phyloP scores from a whole-genome alignment of 2,113 vertebrate genomes.

The Trichomycterus rosablanca region DNA sequence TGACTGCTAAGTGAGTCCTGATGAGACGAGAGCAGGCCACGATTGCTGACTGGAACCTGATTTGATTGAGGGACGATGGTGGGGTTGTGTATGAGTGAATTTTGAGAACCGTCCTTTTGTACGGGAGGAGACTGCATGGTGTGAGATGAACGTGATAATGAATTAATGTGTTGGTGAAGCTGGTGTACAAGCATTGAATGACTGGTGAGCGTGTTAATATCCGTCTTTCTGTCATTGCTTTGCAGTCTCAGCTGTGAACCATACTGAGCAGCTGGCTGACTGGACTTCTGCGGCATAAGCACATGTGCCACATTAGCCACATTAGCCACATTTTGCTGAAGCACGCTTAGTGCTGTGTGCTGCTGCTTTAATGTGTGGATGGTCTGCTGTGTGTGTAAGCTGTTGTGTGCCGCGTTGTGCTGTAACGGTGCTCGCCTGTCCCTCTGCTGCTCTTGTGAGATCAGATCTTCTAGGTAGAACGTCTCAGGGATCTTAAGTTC shows the following conservation, averaged over 20 bases:
- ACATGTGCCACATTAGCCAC: background rate
- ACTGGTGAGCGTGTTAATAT: constrained; percentile 6
- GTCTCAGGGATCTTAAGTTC: constrained; percentile 39
- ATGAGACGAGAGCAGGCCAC: constrained; percentile 2
- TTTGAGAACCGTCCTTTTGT: constrained; percentile 12
- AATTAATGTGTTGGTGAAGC: constrained; percentile 2
- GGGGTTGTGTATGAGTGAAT: background rate
- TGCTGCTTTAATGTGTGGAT: constrained; percentile 36
- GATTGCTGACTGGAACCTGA: background rate
- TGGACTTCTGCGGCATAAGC: constrained; percentile 3
- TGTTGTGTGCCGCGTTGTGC: background rate
- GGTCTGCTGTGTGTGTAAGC: background rate
- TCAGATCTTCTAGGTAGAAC: constrained; percentile 40
- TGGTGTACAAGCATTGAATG: background rate
- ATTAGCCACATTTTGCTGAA: constrained; percentile 37
- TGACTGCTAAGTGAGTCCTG: constrained; percentile 10
- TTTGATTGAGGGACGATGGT: no score
- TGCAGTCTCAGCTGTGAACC: constrained; percentile 4
- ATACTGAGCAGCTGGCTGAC: constrained; percentile 5
- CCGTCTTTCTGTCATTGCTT: constrained; percentile 5
- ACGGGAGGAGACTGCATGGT: background rate
- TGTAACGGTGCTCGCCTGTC: constrained; percentile 6
- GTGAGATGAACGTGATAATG: background rate
- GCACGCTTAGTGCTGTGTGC: constrained; percentile 13
- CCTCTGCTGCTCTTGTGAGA: constrained; percentile 46